Percentiles rank a stretch among this genome's conserved stretches.
phyloP scores from a whole-genome alignment of 2,888 invertebrate genomes.

The Lacanobia wlatinum region DNA sequence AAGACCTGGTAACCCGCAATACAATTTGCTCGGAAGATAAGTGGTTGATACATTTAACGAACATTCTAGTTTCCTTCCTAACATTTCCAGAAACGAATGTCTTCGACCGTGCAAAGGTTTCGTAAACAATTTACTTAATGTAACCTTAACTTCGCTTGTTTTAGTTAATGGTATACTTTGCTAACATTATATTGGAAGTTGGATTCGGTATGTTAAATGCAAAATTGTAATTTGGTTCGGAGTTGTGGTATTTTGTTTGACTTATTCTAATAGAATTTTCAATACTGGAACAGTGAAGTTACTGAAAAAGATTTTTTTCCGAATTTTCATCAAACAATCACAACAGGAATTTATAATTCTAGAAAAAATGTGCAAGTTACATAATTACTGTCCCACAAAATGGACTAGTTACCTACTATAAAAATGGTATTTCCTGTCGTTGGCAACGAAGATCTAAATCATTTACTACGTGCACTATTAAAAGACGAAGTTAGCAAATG shows the following conservation, averaged over 20 bases:
- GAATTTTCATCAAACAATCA: too few relatives aligned
- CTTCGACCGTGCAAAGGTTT: conserved; percentile 18
- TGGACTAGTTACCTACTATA: conserved; percentile 3
- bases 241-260: too few relatives aligned
- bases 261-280: too few relatives aligned
- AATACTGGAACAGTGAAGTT: too few relatives aligned
- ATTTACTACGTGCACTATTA: conserved; percentile 20
- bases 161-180: conserved; percentile 10
- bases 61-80: background rate
- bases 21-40: conserved; percentile 28
- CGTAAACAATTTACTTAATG: conserved; percentile 29
- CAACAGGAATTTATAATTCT: too few relatives aligned
- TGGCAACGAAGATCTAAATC: conserved; percentile 47
- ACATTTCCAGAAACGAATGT: conserved; percentile 11
- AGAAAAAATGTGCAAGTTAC: background rate
- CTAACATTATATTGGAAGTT: conserved; percentile 23
- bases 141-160: conserved; percentile 12
- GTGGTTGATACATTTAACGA: conserved; percentile 17
- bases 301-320: background rate
- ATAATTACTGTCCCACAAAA: conserved; percentile 22
- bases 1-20: background rate
- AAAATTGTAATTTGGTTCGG: conserved; percentile 18
- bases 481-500: conserved; percentile 56
- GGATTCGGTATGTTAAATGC: background rate
- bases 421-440: conserved; percentile 40